Evolutionary conservation across 2,888 invertebrate genomes (phyloP), one percentile per base, ranked within the genome.

Genomic region (Papilio elwesi): DNA sequence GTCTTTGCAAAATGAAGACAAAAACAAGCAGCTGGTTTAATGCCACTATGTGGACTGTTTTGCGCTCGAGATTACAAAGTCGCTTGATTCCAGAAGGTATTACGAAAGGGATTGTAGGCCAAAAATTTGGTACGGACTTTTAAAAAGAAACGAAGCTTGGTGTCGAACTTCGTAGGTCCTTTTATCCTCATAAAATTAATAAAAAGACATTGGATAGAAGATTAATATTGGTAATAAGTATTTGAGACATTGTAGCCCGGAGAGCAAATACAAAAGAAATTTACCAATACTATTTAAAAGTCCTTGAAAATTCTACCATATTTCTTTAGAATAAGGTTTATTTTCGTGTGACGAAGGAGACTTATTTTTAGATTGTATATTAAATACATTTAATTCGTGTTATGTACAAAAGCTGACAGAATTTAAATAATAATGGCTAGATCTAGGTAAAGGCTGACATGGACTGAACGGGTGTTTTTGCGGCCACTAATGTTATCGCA

Each of bases 381-480:
- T 57, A 57, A 65, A 65, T n/a, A 11, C 0, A 26, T 65, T 36
- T 49, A 36, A 65, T 11, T n/a, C 13, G 16, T n/a, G n/a, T 66
- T 57, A 15, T 13, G 12, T 13, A 26, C 48, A 70, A 62, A 64
- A 53, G 48, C 36, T 47, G 48, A 15, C 38, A 52, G 15, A 38
- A 64, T 65, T 64, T 70, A 64, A 70, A 70, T 70, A 69, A 69
- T 62, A 63, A 64, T 15, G 49, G 15, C 12, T 13, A 55, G 64
- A 70, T 70, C 48, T 65, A 70, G 70, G 70, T 70, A 70, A 70
- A 64, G 70, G 70, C 47, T 70, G 64, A 48, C 55, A 11, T 8
- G 55, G 48, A 55, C 38, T 51, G 55, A 36, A 38, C 69, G n/a
- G 64, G 70, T 48, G 51, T 49, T 69, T 53, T 26, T 26, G 26